Evolutionary conservation across 1,140 invertebrate genomes (phyloP), one percentile per base, ranked within the genome.

Genomic region (Nylanderia fulva): DNA sequence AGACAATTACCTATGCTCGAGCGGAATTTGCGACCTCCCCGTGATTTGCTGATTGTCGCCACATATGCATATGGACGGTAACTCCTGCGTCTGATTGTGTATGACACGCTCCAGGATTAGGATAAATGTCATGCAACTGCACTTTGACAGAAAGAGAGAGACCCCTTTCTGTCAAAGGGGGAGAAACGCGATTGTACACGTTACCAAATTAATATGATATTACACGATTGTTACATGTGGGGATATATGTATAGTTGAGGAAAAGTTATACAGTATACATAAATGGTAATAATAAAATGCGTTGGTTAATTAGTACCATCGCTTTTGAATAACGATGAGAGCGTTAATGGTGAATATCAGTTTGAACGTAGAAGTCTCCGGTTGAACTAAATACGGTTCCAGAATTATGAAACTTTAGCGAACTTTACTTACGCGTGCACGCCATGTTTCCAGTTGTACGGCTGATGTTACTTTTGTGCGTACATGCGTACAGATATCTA

Each of bases 1-100:
- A 92, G 85, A 91, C 63, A 85, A 88, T 90, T 71, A 69, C 71
- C 69, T 42, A 60, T 58, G 86, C 71, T 84, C 85, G 11, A 85
- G n/a, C 75, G 69, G 66, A 24, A 79, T 58, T 39, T 77, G 84
- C 79, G 52, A 79, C 33, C 64, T 54, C 18, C 11, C 77, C 27
- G 9, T 36, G 45, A 56, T 66, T 66, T 72, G 63, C 18, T 18
- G 66, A 21, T 80, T 80, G 58, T 61, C 58, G 9, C n/a, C n/a
- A 3, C 36, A 13, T 29, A 52, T 71, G 11, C 13, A 13, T 29
- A 21, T 29, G 60, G 29, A 33, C 21, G 60, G 13, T 36, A 79
- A 79, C 7, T 52, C 8, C 61, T 33, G 18, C 42, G n/a, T 15
- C 21, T 11, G 7, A 13, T 24, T n/a, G 27, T 21, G 42, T 18